Conservation (phyloP, 1,140 invertebrate genomes). For the Hylaeus anthracinus region DNA sequence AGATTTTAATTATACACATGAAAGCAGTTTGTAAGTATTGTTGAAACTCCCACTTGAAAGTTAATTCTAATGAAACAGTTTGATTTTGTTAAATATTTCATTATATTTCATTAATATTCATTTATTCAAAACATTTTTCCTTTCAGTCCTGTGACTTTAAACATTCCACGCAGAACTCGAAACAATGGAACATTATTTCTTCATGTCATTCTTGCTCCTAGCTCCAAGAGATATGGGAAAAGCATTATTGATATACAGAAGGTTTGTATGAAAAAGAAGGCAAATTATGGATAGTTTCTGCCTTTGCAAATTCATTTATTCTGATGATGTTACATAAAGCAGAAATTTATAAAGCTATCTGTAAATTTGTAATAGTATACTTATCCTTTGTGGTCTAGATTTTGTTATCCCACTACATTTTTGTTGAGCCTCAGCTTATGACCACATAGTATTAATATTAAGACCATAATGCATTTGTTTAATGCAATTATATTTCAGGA, state of each 20-base stretch:
- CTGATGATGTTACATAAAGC: too few relatives aligned
- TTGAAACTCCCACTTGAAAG: too few relatives aligned
- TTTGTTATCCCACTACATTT: too few relatives aligned
- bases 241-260: slow-evolving; percentile 74
- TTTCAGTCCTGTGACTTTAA: slow-evolving; percentile 83
- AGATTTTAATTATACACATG: slow-evolving; percentile 82
- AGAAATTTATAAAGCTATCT: too few relatives aligned
- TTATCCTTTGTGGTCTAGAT: too few relatives aligned
- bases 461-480: slow-evolving; percentile 5
- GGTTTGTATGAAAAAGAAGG: slow-evolving; percentile 40
- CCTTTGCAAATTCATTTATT: too few relatives aligned
- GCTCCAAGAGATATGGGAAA: slow-evolving; percentile 77
- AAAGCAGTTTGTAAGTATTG: slow-evolving; percentile 65
- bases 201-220: slow-evolving; percentile 82
- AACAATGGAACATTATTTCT: slow-evolving; percentile 90
- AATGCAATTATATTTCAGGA: slow-evolving; percentile 76
- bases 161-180: slow-evolving; percentile 86
- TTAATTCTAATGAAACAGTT: neutral
- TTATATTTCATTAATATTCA: neutral
- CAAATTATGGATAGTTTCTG: too few relatives aligned
- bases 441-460: too few relatives aligned
- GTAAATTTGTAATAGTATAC: too few relatives aligned
- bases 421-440: too few relatives aligned
- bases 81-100: neutral
- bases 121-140: slow-evolving; percentile 51